These are phyloP conservation scores for Ctenopoma kingsleyae DNA, from an alignment of 2,797 vertebrate genomes.

Conservation along the genomic window DNA sequence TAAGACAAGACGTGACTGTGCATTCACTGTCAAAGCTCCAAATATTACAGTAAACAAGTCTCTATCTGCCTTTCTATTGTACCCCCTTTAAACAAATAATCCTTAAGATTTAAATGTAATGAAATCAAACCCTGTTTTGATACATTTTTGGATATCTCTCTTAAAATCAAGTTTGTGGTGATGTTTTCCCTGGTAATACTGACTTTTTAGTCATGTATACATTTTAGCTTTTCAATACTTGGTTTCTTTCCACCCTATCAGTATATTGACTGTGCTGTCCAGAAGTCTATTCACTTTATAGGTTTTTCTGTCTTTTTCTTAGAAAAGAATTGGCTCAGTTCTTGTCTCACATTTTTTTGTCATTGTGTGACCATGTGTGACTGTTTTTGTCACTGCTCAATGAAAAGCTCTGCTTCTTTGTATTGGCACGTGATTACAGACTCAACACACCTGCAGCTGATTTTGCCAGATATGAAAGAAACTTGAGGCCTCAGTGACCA, in stretches of 20 bases:
- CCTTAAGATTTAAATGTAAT: too few species aligned
- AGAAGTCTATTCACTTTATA: background rate
- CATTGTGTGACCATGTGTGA: background rate
- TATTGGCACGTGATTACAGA: background rate
- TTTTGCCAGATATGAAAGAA: constrained; percentile 18
- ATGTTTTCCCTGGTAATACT: background rate
- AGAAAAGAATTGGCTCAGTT: background rate
- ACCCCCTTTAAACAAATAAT: too few species aligned
- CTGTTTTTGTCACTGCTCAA: background rate
- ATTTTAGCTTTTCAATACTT: background rate
- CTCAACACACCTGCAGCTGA: background rate
- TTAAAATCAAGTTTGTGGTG: background rate
- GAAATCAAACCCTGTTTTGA: too few species aligned
- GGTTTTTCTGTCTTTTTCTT: background rate
- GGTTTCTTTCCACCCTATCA: background rate
- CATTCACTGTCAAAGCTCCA: too few species aligned
- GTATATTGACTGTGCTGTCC: background rate
- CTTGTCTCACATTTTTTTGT: background rate
- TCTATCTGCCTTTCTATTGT: background rate
- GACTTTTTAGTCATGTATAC: constrained; percentile 2
- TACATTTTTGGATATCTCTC: too few species aligned
- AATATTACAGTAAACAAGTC: too few species aligned
- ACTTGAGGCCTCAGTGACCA: background rate
- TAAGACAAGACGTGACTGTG: too few species aligned
- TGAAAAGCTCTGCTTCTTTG: constrained; percentile 7